These are phyloP conservation scores for Tolmerus cingulatus DNA, from an alignment of 2,888 invertebrate species.

Conservation along the genomic window DNA sequence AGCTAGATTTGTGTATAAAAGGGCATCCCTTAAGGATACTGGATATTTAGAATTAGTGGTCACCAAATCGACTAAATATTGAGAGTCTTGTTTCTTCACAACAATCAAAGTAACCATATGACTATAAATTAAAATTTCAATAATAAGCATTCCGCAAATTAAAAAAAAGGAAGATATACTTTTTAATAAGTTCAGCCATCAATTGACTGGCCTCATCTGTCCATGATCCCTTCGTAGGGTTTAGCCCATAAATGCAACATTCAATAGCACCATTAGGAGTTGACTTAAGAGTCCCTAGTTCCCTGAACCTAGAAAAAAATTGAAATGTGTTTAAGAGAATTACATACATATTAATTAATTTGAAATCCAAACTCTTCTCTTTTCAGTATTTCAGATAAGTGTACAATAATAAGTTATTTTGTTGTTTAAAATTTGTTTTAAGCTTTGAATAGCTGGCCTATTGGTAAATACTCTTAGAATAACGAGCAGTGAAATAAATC, in stretches of 20 bases:
- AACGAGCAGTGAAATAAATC: background rate
- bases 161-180: conserved; percentile 63
- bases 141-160: background rate
- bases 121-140: conserved; percentile 50
- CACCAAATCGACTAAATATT: conserved; percentile 63
- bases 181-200: conserved; percentile 69
- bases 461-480: too few relatives aligned
- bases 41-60: conserved; percentile 54
- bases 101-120: conserved; percentile 53
- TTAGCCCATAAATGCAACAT: conserved; percentile 69
- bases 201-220: conserved; percentile 66
- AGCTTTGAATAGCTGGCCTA: background rate
- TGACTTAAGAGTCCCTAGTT: conserved; percentile 62
- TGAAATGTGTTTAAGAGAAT: background rate
- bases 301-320: conserved; percentile 62
- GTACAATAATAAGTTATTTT: conserved; percentile 24
- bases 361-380: background rate
- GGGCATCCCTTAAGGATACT: conserved; percentile 63
- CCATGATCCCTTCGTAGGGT: conserved; percentile 66
- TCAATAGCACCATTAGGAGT: conserved; percentile 66
- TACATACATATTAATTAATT: too few relatives aligned
- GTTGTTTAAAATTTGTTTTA: background rate
- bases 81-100: conserved; percentile 51
- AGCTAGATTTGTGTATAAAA: conserved; percentile 60
- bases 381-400: conserved; percentile 49